A percentile compares a stretch with the other conserved stretches of the same genome.
These are phyloP conservation scores for Hirundichthys speculiger DNA, from an alignment of 2,113 vertebrate species.

Conservation along the genomic window DNA sequence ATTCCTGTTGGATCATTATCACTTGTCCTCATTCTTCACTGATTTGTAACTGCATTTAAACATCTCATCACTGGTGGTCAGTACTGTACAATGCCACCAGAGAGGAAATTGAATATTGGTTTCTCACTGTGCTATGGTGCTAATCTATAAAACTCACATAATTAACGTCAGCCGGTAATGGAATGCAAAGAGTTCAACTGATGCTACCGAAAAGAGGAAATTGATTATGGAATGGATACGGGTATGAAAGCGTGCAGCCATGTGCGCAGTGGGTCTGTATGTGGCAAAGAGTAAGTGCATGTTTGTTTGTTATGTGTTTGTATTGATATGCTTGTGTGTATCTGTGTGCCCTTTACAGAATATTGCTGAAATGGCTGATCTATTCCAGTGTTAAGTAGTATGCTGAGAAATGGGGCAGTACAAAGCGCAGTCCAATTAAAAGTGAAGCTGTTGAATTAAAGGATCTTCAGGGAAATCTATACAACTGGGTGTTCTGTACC, in stretches of 20 bases:
- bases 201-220: constrained; percentile 63
- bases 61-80: constrained; percentile 15
- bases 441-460: constrained; percentile 67
- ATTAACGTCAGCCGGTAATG: constrained; percentile 50
- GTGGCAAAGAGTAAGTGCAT: not conserved
- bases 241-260: not conserved
- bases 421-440: constrained; percentile 72
- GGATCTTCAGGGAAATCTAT: constrained; percentile 64
- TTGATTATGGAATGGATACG: constrained; percentile 45
- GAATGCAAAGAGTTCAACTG: constrained; percentile 41
- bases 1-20: not conserved
- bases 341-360: constrained; percentile 35
- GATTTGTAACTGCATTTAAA: constrained; percentile 9
- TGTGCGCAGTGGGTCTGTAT: not conserved
- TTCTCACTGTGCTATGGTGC: constrained; percentile 36
- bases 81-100: constrained; percentile 31
- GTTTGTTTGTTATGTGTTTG: constrained; percentile 9
- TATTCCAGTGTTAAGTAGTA: constrained; percentile 53
- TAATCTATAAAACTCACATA: constrained; percentile 58
- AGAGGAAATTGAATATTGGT: constrained; percentile 65
- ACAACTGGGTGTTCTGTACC: constrained; percentile 26
- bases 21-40: not conserved
- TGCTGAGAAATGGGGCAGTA: constrained; percentile 50
- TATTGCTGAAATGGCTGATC: constrained; percentile 52
- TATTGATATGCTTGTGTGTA: constrained; percentile 24